Evolutionary conservation across 2,113 vertebrate species (phyloP).

Genomic region (Pelobates fuscus): DNA sequence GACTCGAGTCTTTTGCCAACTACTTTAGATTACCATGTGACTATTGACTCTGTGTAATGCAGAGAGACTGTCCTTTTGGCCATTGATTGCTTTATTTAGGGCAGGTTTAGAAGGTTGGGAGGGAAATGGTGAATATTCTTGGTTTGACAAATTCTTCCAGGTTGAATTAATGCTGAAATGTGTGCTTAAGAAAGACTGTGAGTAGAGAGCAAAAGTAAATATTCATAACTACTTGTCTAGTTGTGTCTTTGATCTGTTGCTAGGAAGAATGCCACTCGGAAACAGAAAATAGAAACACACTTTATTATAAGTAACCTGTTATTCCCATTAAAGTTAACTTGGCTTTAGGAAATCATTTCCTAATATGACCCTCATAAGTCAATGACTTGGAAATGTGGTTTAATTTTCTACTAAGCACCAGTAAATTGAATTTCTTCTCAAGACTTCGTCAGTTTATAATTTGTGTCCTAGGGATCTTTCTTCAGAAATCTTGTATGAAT

Average conservation of each 20-base stretch:
- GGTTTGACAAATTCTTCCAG: no score
- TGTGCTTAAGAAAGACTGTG: not conserved
- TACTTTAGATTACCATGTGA: no score
- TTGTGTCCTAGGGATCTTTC: conserved; percentile 44
- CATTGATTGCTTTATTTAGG: no score
- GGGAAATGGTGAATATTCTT: no score
- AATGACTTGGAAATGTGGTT: conserved; percentile 51
- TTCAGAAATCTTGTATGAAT: conserved; percentile 41
- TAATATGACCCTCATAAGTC: conserved; percentile 45
- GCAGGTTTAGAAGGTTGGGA: no score
- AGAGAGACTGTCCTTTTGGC: no score
- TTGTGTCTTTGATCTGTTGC: not conserved
- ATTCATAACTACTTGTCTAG: not conserved
- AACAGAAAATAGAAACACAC: not conserved
- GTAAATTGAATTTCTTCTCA: conserved; percentile 51
- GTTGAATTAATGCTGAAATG: not conserved
- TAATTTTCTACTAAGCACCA: conserved; percentile 51
- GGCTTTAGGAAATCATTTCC: conserved; percentile 50
- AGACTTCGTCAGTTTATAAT: conserved; percentile 46
- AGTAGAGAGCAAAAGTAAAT: not conserved
- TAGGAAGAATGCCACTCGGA: not conserved
- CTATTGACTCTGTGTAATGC: no score
- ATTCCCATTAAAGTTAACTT: conserved; percentile 37
- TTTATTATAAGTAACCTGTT: conserved; percentile 9
- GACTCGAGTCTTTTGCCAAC: no score